phyloP scores from a whole-genome alignment of 2,888 invertebrate genomes.

The Oxytorus armatus region DNA sequence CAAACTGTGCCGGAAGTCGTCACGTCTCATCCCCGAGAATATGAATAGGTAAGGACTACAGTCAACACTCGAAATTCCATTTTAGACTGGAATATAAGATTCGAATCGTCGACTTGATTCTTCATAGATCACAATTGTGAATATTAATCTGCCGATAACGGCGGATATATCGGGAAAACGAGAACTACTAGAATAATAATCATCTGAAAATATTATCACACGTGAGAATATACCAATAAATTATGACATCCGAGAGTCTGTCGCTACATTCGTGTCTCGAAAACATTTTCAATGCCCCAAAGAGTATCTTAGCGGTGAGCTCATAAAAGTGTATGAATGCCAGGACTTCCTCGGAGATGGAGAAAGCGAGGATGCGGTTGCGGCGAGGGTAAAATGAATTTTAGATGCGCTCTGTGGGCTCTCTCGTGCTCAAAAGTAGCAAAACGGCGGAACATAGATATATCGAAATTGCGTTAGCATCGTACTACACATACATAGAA shows the following conservation, averaged over 20 bases:
- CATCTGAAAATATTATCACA: not conserved
- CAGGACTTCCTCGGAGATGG: constrained; percentile 16
- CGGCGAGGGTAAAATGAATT: too few species aligned
- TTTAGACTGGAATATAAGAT: too few species aligned
- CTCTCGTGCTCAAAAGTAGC: constrained; percentile 22
- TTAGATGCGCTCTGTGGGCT: constrained; percentile 39
- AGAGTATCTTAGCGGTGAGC: constrained; percentile 9
- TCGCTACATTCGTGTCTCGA: not conserved
- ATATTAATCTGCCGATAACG: not conserved
- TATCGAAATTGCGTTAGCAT: constrained; percentile 57
- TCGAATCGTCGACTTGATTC: too few species aligned
- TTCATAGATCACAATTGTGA: too few species aligned
- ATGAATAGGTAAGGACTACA: too few species aligned
- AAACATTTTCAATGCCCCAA: not conserved
- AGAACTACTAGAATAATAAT: not conserved
- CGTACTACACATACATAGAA: constrained; percentile 14
- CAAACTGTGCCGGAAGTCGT: too few species aligned
- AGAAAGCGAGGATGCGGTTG: too few species aligned
- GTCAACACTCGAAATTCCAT: too few species aligned
- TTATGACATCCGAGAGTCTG: not conserved
- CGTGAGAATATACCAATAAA: too few species aligned
- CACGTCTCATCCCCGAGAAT: too few species aligned
- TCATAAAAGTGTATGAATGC: constrained; percentile 46
- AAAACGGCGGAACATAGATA: constrained; percentile 40
- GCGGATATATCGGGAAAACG: not conserved